These are phyloP conservation scores for Rhadina sibilatrix DNA, from an alignment of 2,113 vertebrate species.

Conservation along the genomic window DNA sequence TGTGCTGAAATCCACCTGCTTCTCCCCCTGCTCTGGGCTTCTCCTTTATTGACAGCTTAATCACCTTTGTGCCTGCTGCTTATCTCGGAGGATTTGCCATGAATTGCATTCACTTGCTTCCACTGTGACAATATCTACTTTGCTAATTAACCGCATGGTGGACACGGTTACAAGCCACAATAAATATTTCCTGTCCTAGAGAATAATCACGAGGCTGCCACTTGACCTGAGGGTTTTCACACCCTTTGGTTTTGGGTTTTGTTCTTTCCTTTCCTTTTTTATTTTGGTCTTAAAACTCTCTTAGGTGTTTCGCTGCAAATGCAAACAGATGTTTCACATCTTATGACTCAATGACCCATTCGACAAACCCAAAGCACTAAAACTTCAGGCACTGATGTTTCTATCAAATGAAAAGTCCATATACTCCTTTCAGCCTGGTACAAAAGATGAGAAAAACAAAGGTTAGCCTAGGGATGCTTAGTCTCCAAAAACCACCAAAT, in stretches of 20 bases:
- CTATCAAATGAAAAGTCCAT: constrained; percentile 68
- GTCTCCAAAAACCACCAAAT: constrained; percentile 21
- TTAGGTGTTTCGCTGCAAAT: constrained; percentile 58
- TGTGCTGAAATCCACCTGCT: neutral
- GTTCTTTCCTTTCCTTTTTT: neutral
- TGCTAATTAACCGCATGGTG: constrained; percentile 46
- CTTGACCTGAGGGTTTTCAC: constrained; percentile 19
- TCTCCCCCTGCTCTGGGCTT: neutral
- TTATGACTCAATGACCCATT: constrained; percentile 56
- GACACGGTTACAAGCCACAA: constrained; percentile 23
- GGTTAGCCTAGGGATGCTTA: constrained; percentile 43
- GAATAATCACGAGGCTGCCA: neutral
- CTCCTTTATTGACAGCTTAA: constrained; percentile 42
- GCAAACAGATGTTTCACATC: constrained; percentile 63
- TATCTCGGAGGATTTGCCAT: constrained; percentile 34
- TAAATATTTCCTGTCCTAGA: constrained; percentile 14
- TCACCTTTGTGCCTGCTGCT: constrained; percentile 34
- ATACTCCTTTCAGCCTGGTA: constrained; percentile 29
- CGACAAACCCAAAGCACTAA: constrained; percentile 52
- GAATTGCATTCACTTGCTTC: neutral
- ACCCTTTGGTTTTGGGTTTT: neutral
- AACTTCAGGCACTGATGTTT: constrained; percentile 49
- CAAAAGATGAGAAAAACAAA: constrained; percentile 45
- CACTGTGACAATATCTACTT: neutral
- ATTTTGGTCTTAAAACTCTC: neutral